phyloP scores from a whole-genome alignment of 2,888 invertebrate genomes.

The Eucriotettix oculatus region DNA sequence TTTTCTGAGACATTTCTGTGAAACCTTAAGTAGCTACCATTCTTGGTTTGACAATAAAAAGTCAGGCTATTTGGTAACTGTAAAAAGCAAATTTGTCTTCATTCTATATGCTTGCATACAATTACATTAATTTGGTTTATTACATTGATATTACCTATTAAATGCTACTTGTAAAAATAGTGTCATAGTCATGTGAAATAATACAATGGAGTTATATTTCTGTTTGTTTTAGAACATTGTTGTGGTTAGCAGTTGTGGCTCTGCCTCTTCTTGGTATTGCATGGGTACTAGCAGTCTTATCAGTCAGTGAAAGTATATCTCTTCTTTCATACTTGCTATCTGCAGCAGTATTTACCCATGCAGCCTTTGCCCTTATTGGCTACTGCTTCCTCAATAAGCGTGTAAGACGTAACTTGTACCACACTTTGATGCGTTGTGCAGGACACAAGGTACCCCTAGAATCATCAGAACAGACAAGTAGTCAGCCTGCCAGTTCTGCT shows the following conservation, averaged over 20 bases:
- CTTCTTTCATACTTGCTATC: constrained; percentile 63
- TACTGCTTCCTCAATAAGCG: constrained; percentile 77
- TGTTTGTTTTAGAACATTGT: constrained; percentile 42
- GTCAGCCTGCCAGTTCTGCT: constrained; percentile 52
- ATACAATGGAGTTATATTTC: too few relatives aligned
- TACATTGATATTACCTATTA: too few relatives aligned
- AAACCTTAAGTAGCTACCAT: too few relatives aligned
- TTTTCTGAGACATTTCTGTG: too few relatives aligned
- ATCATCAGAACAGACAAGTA: constrained; percentile 46
- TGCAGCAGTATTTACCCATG: constrained; percentile 58
- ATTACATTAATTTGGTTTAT: too few relatives aligned
- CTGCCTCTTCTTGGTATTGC: constrained; percentile 67
- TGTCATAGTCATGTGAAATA: too few relatives aligned
- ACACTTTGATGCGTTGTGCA: constrained; percentile 54
- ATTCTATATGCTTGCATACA: too few relatives aligned
- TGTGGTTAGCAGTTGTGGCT: constrained; percentile 76
- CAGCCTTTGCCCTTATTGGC: constrained; percentile 67
- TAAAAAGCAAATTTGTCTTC: too few relatives aligned
- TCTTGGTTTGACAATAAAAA: too few relatives aligned
- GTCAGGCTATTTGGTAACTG: too few relatives aligned
- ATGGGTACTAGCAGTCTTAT: constrained; percentile 71
- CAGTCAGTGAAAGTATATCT: constrained; percentile 55
- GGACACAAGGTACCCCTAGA: constrained; percentile 67
- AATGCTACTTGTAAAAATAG: too few relatives aligned
- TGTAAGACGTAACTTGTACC: constrained; percentile 58